These are phyloP conservation scores for Lycodopsis pacificus DNA, from an alignment of 2,797 vertebrate genomes.

Conservation along the genomic window DNA sequence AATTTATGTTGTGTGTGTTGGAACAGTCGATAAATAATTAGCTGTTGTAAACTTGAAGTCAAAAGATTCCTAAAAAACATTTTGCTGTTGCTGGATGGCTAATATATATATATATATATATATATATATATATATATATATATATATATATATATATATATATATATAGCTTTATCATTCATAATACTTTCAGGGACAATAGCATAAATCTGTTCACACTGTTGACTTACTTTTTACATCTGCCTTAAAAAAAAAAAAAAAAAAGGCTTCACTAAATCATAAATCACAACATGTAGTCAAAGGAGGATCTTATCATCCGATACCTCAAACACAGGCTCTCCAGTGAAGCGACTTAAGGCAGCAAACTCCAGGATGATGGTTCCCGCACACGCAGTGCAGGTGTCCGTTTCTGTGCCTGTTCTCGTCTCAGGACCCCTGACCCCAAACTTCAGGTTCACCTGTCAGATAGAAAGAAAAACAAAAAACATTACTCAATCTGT, in stretches of 20 bases:
- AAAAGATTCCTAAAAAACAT: not conserved
- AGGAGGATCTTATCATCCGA: conserved; percentile 1
- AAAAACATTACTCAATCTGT: not conserved
- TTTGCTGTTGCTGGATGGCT: not conserved
- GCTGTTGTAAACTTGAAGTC: not conserved
- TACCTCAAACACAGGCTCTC: conserved; percentile 97
- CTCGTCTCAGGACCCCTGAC: conserved; percentile 94
- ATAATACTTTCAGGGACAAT: not conserved
- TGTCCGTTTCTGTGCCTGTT: conserved; percentile 97
- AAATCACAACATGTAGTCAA: not conserved
- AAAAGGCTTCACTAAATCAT: not conserved
- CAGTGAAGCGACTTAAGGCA: conserved; percentile 97
- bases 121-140: not conserved
- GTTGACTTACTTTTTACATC: not conserved
- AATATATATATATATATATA: not conserved
- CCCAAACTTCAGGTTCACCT: conserved; percentile 97
- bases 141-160: not conserved
- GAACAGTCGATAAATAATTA: not conserved
- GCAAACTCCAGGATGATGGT: conserved; percentile 99
- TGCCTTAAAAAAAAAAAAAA: not conserved
- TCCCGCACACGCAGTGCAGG: conserved; percentile 97
- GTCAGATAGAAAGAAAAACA: conserved; percentile 28
- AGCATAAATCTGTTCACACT: not conserved
- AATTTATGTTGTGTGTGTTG: not conserved
- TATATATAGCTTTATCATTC: not conserved